These are phyloP conservation scores for Notodonta ziczac DNA, from an alignment of 2,888 invertebrate genomes.

Conservation along the genomic window DNA sequence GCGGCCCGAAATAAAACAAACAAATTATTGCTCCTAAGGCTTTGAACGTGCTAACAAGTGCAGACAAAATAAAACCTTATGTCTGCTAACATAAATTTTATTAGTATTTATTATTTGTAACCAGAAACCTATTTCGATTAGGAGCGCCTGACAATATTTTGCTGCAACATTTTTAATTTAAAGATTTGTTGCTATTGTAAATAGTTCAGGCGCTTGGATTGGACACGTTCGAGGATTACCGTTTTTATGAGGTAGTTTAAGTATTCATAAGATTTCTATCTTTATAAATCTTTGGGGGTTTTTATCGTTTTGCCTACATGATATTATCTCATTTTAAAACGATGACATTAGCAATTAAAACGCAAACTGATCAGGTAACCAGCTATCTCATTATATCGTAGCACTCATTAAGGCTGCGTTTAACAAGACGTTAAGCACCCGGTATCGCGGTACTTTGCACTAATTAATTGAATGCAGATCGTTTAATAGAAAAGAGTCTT, in stretches of 20 bases:
- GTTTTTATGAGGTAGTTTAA: too few relatives aligned
- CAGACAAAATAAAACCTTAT: constrained; percentile 27
- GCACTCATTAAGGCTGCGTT: constrained; percentile 3
- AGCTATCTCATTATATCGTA: constrained; percentile 1
- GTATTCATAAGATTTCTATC: too few relatives aligned
- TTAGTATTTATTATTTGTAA: constrained; percentile 12
- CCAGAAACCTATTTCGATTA: constrained; percentile 9
- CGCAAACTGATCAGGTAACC: not conserved
- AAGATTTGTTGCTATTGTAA: constrained; percentile 31
- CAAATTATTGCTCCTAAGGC: constrained; percentile 41
- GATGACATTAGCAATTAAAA: too few relatives aligned
- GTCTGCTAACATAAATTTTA: constrained; percentile 21
- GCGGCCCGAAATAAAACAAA: constrained; percentile 33
- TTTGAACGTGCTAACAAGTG: constrained; percentile 40
- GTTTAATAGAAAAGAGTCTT: not conserved
- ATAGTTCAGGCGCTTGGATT: constrained; percentile 25
- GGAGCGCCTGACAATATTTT: constrained; percentile 35
- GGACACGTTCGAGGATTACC: not conserved
- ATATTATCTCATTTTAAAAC: too few relatives aligned
- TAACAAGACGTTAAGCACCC: constrained; percentile 5
- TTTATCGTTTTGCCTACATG: too few relatives aligned
- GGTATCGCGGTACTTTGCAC: constrained; percentile 8
- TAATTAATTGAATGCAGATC: constrained; percentile 24
- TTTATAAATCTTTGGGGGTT: too few relatives aligned
- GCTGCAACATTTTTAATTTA: constrained; percentile 18